Evolutionary conservation across 2,113 vertebrate genomes (phyloP).

Genomic region (Butastur rufipennis): DNA sequence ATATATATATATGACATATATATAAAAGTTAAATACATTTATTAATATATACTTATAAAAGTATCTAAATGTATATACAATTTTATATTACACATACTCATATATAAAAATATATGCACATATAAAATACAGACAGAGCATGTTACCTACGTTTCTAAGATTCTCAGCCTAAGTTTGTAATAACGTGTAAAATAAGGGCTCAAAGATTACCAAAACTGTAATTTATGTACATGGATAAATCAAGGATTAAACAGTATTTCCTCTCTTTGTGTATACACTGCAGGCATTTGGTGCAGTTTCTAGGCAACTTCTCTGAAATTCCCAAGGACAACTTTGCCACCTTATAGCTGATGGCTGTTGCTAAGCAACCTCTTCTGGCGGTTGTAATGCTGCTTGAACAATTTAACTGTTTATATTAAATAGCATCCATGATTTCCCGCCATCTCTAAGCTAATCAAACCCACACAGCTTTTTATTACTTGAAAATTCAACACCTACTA

Average conservation of each 20-base stretch:
- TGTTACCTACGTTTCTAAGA: neutral
- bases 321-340: constrained; percentile 53
- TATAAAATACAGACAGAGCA: neutral
- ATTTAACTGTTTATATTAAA: neutral
- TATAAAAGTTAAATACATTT: neutral
- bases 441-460: neutral
- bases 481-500: neutral
- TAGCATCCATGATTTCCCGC: neutral
- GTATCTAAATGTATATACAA: neutral
- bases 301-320: constrained; percentile 57
- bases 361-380: constrained; percentile 36
- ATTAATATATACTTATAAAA: neutral
- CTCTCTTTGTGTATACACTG: constrained; percentile 5
- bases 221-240: neutral
- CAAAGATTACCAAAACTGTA: neutral
- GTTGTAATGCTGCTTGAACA: neutral
- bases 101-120: neutral
- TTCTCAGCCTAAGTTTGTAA: neutral
- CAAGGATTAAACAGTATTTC: neutral
- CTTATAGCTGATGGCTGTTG: neutral
- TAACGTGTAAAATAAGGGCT: neutral
- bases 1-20: neutral
- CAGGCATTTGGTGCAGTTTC: constrained; percentile 51
- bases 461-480: neutral
- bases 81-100: neutral